A percentile compares a stretch with the other conserved stretches of the same genome.
phyloP scores from a whole-genome alignment of 2,797 vertebrate species.

The Rhinichthys osculus region DNA sequence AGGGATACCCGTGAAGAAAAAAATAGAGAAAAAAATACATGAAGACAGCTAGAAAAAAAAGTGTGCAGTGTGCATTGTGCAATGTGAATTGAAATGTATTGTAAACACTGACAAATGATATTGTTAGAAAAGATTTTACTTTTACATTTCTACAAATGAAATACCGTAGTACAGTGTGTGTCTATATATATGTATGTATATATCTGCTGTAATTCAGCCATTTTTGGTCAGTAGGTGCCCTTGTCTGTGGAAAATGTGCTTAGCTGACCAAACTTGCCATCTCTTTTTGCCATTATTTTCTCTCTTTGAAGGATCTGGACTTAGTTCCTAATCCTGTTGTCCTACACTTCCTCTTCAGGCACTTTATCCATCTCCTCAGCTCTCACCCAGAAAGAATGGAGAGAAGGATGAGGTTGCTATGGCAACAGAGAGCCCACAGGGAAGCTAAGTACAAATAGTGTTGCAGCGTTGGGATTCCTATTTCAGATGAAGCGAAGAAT shows the following conservation, averaged over 20 bases:
- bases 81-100: neutral
- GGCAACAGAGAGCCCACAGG: slow-evolving; percentile 75
- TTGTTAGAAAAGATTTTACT: neutral
- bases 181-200: neutral
- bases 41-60: neutral
- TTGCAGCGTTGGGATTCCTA: slow-evolving; percentile 48
- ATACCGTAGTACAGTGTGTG: neutral
- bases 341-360: slow-evolving; percentile 67
- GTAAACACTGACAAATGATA: neutral
- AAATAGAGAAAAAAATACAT: neutral
- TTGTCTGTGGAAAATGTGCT: slow-evolving; percentile 14
- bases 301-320: slow-evolving; percentile 44
- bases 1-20: neutral
- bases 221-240: slow-evolving; percentile 1
- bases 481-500: slow-evolving; percentile 47
- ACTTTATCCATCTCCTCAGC: slow-evolving; percentile 66
- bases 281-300: slow-evolving; percentile 43
- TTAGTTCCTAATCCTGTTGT: slow-evolving; percentile 49
- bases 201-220: slow-evolving; percentile 19
- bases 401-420: slow-evolving; percentile 73
- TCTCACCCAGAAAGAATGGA: slow-evolving; percentile 62
- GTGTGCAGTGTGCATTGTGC: neutral
- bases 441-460: slow-evolving; percentile 59
- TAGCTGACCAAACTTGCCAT: slow-evolving; percentile 2
- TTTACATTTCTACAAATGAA: neutral